phyloP scores from a whole-genome alignment of 2,797 vertebrate species.

The Scyliorhinus canicula region DNA sequence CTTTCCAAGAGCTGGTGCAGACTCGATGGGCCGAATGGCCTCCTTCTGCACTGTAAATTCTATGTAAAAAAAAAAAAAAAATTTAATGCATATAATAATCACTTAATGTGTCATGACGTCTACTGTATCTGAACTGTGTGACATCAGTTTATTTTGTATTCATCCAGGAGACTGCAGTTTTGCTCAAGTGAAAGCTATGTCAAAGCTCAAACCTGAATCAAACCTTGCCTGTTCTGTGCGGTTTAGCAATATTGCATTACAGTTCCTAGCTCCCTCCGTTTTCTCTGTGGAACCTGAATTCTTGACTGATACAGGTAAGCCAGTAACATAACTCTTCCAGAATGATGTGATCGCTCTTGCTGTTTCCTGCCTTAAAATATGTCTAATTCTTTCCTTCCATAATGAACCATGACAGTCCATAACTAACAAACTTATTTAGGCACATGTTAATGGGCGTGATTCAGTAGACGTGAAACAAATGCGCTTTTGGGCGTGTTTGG shows the following conservation, averaged over 20 bases:
- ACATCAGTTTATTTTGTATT: background rate
- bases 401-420: background rate
- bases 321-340: background rate
- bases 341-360: background rate
- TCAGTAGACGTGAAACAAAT: too few relatives aligned
- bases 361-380: background rate
- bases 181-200: slow-evolving; percentile 46
- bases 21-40: too few relatives aligned
- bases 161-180: slow-evolving; percentile 50
- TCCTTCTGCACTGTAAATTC: too few relatives aligned
- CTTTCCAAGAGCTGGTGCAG: too few relatives aligned
- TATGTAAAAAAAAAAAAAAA: too few relatives aligned
- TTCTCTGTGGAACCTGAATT: slow-evolving; percentile 48
- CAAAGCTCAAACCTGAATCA: slow-evolving; percentile 46
- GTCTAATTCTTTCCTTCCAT: background rate
- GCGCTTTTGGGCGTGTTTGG: too few relatives aligned
- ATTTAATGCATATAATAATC: background rate
- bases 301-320: slow-evolving; percentile 49
- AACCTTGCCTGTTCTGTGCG: slow-evolving; percentile 49
- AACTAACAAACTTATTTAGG: background rate
- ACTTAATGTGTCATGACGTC: background rate
- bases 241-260: slow-evolving; percentile 46
- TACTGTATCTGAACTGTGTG: background rate
- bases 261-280: slow-evolving; percentile 47
- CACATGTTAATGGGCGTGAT: background rate